These are phyloP conservation scores for Azemiops feae DNA, from an alignment of 2,113 vertebrate species.

Conservation along the genomic window DNA sequence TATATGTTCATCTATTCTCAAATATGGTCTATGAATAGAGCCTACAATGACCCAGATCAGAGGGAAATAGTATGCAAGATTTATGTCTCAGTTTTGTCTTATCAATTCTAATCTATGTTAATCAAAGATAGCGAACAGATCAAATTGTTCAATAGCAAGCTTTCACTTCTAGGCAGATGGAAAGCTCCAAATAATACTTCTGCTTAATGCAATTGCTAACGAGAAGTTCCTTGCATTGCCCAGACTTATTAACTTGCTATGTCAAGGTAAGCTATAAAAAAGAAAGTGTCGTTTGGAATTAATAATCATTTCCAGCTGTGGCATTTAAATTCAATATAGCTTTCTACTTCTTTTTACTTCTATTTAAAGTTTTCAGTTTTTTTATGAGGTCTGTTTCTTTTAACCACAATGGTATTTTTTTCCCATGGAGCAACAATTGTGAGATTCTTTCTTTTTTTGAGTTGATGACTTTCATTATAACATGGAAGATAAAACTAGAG, in stretches of 20 bases:
- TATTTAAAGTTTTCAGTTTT: neutral
- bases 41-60: neutral
- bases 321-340: neutral
- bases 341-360: neutral
- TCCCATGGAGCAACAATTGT: constrained; percentile 3
- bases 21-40: neutral
- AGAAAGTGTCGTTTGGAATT: neutral
- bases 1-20: neutral
- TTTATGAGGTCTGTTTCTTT: neutral
- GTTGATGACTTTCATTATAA: constrained; percentile 27
- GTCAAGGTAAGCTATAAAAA: neutral
- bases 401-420: neutral
- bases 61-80: neutral
- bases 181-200: neutral
- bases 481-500: constrained; percentile 28
- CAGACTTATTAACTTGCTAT: neutral
- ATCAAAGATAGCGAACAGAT: neutral
- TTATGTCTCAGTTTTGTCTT: neutral
- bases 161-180: neutral
- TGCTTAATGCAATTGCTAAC: neutral
- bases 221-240: neutral
- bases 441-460: constrained; percentile 14
- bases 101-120: neutral
- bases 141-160: neutral
- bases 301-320: neutral